Evolutionary conservation across 2,888 invertebrate genomes (phyloP), one percentile per base, ranked within the genome.

Genomic region (Pachydiplax longipennis): DNA sequence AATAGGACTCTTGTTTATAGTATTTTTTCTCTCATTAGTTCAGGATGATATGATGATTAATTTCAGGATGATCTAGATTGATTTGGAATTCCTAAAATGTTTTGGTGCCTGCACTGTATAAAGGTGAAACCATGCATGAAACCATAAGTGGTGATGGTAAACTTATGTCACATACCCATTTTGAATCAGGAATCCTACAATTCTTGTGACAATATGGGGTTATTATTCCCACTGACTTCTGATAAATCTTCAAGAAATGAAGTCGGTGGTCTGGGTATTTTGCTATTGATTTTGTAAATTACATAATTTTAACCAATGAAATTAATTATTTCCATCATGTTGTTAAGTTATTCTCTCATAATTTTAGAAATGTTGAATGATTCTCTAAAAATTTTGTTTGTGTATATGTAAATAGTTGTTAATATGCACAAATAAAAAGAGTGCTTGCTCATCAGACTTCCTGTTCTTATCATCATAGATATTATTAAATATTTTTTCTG

Each of bases 381-480:
- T 61, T 65, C 58, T 87, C n/a, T 37, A 65, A 61, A 37, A 37
- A 61, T 61, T 87, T 61, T 58, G 61, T n/a, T 37, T 87, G 87
- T 87, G 87, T 87, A 87, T 87, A 87, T 87, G 87, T 87, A 87
- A 61, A 87, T 87, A 87, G 61, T 87, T 87, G 87, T 87, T 87
- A 61, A 87, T 87, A 87, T 87, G 87, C 87, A 87, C 87, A 87
- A 87, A 87, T 87, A 87, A 87, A 87, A 83, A 35, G 83, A 35
- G 53, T 58, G 35, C 53, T 87, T 61, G 87, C 35, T 40, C 25
- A 5, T 25, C 61, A 61, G 3, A 37, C 1, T 87, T 18, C n/a
- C 4, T 87, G 37, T 40, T 40, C 31, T 61, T 13, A 25, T 2
- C 18, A 2, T 73, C 73, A 25, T 31, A 31, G 13, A 18, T 18